A percentile compares a stretch with the other conserved stretches of the same genome.
phyloP scores from a whole-genome alignment of 2,888 invertebrate genomes.

The Drosophila melanosoma region DNA sequence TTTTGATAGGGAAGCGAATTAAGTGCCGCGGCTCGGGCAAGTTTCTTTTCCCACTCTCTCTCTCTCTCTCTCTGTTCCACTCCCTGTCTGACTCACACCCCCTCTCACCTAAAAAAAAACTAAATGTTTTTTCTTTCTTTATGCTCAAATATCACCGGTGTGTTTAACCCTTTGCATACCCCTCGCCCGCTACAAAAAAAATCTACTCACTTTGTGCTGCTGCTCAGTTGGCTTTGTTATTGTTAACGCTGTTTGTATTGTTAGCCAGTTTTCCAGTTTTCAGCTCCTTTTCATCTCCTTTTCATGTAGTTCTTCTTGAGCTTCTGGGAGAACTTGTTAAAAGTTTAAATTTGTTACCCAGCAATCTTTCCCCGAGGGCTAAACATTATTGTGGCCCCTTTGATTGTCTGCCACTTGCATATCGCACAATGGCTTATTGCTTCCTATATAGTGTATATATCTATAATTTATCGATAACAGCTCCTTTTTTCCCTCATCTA shows the following conservation, averaged over 20 bases:
- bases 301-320: not conserved
- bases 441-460: not conserved
- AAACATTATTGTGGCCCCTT: conserved; percentile 34
- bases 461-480: not conserved
- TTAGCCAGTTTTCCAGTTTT: conserved; percentile 46
- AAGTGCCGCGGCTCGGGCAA: conserved; percentile 67
- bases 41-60: conserved; percentile 28
- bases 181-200: not conserved
- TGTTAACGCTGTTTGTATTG: conserved; percentile 58
- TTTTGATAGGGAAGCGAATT: conserved; percentile 76
- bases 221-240: conserved; percentile 55
- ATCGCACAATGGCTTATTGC: conserved; percentile 12
- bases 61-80: not conserved
- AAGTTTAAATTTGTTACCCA: conserved; percentile 26
- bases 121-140: not conserved
- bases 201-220: conserved; percentile 27
- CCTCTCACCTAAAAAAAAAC: not conserved
- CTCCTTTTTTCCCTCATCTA: not conserved
- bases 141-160: conserved; percentile 29
- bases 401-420: conserved; percentile 43
- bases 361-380: conserved; percentile 21
- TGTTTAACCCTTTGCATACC: conserved; percentile 33
- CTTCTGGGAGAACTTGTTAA: conserved; percentile 14
- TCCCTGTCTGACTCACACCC: conserved; percentile 9
- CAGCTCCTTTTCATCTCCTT: conserved; percentile 37